Conservation (phyloP, 2,797 vertebrate species). For the Cynopterus sphinx region DNA sequence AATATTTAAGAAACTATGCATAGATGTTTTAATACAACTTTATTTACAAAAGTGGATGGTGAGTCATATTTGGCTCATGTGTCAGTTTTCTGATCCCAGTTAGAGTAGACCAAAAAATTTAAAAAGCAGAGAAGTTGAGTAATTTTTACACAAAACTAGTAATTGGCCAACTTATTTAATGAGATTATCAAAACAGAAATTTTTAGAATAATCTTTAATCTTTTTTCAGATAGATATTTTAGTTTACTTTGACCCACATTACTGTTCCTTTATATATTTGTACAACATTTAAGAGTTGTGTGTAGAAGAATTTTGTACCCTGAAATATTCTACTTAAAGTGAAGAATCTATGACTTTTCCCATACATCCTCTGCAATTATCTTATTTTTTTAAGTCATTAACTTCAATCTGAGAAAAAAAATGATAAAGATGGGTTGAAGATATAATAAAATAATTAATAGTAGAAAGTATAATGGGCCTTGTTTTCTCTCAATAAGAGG, state of each 20-base stretch:
- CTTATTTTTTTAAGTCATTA: not conserved
- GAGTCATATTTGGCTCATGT: not conserved
- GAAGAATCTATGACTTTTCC: not conserved
- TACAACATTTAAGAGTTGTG: not conserved
- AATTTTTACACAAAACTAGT: not conserved
- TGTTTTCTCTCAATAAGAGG: accelerated
- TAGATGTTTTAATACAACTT: not conserved
- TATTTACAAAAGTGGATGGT: not conserved
- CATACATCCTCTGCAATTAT: not conserved
- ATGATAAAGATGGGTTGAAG: not conserved
- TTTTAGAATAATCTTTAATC: not conserved
- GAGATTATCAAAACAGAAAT: not conserved
- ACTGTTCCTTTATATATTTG: not conserved
- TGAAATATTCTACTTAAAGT: not conserved
- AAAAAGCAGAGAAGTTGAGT: not conserved
- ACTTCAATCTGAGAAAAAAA: not conserved
- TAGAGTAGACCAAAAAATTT: not conserved
- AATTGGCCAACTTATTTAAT: not conserved
- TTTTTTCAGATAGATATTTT: not conserved
- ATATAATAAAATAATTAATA: not conserved
- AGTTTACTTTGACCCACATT: not conserved
- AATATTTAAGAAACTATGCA: not conserved
- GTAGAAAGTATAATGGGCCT: not conserved
- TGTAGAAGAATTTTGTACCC: not conserved
- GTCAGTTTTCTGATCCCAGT: not conserved